Conservation (phyloP, 2,888 invertebrate genomes). For the Pherbina coryleti region DNA sequence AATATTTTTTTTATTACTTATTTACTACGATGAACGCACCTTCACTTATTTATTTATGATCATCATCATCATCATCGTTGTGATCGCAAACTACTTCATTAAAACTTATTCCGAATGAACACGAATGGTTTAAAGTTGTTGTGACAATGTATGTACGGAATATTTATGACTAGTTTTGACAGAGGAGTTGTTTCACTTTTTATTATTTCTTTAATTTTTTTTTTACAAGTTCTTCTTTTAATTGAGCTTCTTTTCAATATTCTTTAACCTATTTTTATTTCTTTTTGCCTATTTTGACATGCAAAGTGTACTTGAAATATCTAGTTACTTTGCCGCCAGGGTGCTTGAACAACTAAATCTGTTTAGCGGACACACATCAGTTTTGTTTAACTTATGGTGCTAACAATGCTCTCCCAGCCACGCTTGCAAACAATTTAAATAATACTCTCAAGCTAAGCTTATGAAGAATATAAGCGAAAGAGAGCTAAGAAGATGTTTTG, state of each 20-base stretch:
- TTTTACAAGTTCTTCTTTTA: neutral
- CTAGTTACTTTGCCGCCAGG: slow-evolving; percentile 10
- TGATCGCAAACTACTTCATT: neutral
- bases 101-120: neutral
- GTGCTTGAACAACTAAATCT: slow-evolving; percentile 28
- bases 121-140: neutral
- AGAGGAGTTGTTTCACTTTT: no score
- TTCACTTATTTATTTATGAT: slow-evolving; percentile 2
- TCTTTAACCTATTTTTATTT: neutral
- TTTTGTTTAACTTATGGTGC: slow-evolving; percentile 31
- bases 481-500: neutral
- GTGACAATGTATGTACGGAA: neutral
- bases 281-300: neutral
- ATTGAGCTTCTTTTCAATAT: neutral
- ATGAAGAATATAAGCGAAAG: neutral
- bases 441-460: neutral
- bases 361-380: neutral
- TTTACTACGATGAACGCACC: slow-evolving; percentile 9
- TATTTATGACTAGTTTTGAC: no score
- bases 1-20: neutral
- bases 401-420: neutral
- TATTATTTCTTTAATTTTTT: no score
- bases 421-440: neutral
- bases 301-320: no score
- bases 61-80: neutral